phyloP scores from a whole-genome alignment of 2,113 vertebrate species.

The Ginglymostoma cirratum region DNA sequence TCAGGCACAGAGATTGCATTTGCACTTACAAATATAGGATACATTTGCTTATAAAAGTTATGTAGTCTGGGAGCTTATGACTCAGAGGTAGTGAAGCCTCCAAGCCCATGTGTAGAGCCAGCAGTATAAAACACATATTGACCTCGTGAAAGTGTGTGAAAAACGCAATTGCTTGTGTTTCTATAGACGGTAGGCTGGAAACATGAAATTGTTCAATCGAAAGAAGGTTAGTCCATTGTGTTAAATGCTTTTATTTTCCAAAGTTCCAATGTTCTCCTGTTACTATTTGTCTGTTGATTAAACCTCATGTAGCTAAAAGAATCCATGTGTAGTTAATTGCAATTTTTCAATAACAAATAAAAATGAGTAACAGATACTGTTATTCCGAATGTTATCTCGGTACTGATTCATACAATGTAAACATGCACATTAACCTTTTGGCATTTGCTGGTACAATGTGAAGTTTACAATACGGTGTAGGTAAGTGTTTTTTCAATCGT shows the following conservation, averaged over 20 bases:
- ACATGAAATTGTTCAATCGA: not conserved
- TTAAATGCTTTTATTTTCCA: not conserved
- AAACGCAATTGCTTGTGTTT: not conserved
- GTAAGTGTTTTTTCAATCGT: too few relatives aligned
- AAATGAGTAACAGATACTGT: not conserved
- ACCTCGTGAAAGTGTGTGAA: not conserved
- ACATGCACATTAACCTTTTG: not conserved
- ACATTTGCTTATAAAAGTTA: not conserved
- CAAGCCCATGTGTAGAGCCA: not conserved
- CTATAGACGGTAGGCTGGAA: not conserved
- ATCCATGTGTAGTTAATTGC: not conserved
- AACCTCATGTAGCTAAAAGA: not conserved
- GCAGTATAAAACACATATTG: not conserved
- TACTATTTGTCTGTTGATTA: not conserved
- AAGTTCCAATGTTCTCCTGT: not conserved
- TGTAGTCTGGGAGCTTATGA: not conserved
- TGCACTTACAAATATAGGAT: not conserved
- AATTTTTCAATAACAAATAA: not conserved
- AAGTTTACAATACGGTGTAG: not conserved
- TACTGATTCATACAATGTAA: too few relatives aligned
- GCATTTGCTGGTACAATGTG: not conserved
- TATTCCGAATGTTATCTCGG: not conserved
- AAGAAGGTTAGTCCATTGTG: not conserved
- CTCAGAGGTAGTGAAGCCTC: not conserved
- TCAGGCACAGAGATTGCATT: not conserved